Evolutionary conservation across 1,140 invertebrate genomes (phyloP).

Genomic region (Dendroctonus valens): DNA sequence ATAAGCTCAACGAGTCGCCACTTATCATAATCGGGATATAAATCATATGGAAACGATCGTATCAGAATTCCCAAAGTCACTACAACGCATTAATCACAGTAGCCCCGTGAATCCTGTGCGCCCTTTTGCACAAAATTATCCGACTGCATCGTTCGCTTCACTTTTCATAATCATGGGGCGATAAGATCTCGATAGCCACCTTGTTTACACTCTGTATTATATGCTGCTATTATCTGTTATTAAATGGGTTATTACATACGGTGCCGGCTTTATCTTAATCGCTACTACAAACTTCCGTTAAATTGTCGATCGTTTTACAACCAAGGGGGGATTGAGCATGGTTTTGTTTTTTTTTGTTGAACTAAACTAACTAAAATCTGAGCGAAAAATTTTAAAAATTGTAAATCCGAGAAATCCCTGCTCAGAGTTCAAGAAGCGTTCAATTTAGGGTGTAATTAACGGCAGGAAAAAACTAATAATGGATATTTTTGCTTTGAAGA

Average conservation of each 20-base stretch:
- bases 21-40: not conserved
- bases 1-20: not conserved
- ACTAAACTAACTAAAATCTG: too few species aligned
- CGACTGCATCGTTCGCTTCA: constrained; percentile 14
- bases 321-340: too few species aligned
- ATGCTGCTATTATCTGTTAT: constrained; percentile 32
- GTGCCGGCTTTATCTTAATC: constrained; percentile 28
- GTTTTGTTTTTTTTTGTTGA: too few species aligned
- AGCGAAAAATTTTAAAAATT: too few species aligned
- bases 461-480: too few species aligned
- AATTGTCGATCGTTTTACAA: constrained; percentile 4
- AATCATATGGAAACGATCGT: constrained; percentile 2
- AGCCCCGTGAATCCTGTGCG: constrained; percentile 24
- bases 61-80: constrained; percentile 4
- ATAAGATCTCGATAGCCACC: constrained; percentile 26
- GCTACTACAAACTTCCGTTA: constrained; percentile 22
- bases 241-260: constrained; percentile 30
- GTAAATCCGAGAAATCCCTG: too few species aligned
- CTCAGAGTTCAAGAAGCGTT: too few species aligned
- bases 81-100: constrained; percentile 22
- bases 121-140: constrained; percentile 31
- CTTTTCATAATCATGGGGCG: constrained; percentile 20
- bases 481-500: too few species aligned
- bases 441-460: too few species aligned
- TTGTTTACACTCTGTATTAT: constrained; percentile 36